Evolutionary conservation across 2,113 vertebrate species (phyloP), one percentile per base, ranked within the genome.

Genomic region (Poicephalus gulielmi): DNA sequence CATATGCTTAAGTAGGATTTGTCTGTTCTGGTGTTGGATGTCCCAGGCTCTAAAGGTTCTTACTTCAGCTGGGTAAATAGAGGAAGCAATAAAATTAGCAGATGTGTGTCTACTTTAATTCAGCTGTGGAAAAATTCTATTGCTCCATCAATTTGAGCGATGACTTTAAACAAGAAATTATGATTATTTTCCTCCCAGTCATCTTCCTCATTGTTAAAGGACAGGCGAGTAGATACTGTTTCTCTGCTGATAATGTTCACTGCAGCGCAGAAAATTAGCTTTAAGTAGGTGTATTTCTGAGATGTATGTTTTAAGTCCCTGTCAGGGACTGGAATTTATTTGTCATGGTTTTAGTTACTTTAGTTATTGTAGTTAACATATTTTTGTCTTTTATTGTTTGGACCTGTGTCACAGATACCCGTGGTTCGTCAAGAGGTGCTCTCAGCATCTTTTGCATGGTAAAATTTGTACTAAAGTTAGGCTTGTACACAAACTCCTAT

Each of bases 121-220:
- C 67, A 81, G 23, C 68, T 80, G 35, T 81, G 60, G n/a, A 93
- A 83, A 96, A 88, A 74, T 24, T 12, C 59, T 70, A 6, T 81
- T 92, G 33, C 59, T 91, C 46, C 59, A 37, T 96, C 87, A 94
- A 49, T 59, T 59, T 90, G 82, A 96, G 43, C 77, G 85, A 92
- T 71, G 88, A 73, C 64, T 92, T 95, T 95, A 95, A 90, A 93
- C 88, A 90, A 81, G 85, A 95, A 92, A 95, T 90, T 35, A 55
- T 92, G 84, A 93, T 97, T 95, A 47, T 91, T 90, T 91, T 83
- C 86, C 50, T 94, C 43, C 23, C n/a, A 83, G 68, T 93, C 68
- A 83, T 95, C 55, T 71, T 91, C 50, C 43, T 88, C 55, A 67
- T 92, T 94, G 92, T 92, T 94, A 71, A 86, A 92, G 90, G 88